Evolutionary conservation across 2,113 vertebrate species (phyloP).

Genomic region (Pedetes capensis): DNA sequence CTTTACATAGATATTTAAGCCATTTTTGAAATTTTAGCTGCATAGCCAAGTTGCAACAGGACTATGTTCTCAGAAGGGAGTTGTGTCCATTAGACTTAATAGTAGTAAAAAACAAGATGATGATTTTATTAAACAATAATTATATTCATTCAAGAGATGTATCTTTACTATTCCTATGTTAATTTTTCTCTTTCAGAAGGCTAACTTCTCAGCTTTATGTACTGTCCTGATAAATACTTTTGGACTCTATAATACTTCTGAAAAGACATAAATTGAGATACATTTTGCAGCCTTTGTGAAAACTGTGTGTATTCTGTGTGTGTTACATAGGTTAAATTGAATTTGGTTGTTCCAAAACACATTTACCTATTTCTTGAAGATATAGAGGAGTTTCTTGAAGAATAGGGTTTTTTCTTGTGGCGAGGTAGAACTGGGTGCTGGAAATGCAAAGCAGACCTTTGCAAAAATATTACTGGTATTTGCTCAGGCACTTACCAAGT

Average conservation of each 20-base stretch:
- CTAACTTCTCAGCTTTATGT: neutral
- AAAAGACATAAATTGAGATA: slow-evolving; percentile 1
- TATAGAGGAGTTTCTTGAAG: neutral
- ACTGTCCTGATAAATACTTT: slow-evolving; percentile 6
- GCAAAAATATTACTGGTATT: no score
- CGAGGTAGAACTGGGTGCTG: neutral
- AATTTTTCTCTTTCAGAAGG: neutral
- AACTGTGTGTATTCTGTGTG: slow-evolving; percentile 12
- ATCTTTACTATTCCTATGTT: neutral
- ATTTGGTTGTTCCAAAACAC: slow-evolving; percentile 8
- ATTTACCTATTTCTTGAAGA: neutral
- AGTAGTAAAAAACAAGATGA: slow-evolving; percentile 1
- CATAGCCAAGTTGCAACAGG: neutral
- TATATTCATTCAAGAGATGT: neutral
- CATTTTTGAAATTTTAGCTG: slow-evolving; percentile 9
- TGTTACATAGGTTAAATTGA: slow-evolving; percentile 39
- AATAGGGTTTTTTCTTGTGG: no score
- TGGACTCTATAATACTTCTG: neutral
- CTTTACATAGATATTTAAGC: neutral
- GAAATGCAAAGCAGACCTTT: no score
- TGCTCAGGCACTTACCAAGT: no score
- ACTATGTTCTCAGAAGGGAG: neutral
- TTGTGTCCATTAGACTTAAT: neutral
- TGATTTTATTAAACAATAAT: neutral
- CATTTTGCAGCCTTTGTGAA: neutral